Evolutionary conservation across 2,113 vertebrate genomes (phyloP).

Genomic region (Oncorhynchus tshawytscha): DNA sequence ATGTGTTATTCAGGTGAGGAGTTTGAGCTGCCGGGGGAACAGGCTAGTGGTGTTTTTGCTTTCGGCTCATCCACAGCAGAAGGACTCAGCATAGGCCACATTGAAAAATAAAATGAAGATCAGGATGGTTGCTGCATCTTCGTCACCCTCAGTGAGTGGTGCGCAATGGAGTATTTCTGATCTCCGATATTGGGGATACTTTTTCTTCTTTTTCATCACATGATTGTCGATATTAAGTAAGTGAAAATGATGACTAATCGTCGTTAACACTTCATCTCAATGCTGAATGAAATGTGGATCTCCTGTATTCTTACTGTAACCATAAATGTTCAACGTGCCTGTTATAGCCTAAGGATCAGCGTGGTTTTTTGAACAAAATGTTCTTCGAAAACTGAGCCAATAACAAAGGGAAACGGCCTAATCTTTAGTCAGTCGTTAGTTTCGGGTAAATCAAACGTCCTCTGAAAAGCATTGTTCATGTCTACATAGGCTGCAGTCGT

Average conservation of each 20-base stretch:
- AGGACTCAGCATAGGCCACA: constrained; percentile 39
- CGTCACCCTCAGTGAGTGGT: constrained; percentile 17
- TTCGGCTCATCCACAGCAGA: constrained; percentile 43
- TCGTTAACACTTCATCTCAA: background rate
- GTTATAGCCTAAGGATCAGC: background rate
- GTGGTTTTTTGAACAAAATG: background rate
- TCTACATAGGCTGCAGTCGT: background rate
- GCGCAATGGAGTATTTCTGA: constrained; percentile 36
- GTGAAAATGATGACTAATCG: constrained; percentile 24
- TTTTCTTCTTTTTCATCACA: constrained; percentile 40
- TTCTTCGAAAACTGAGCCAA: background rate
- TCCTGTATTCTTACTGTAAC: background rate
- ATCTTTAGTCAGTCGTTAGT: constrained; percentile 36
- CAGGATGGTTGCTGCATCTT: constrained; percentile 39
- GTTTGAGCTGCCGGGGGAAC: constrained; percentile 50
- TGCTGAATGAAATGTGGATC: background rate
- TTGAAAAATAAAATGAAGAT: constrained; percentile 50
- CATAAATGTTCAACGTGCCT: constrained; percentile 9
- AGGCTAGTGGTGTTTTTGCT: constrained; percentile 47
- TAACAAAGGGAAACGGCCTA: background rate
- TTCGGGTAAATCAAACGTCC: constrained; percentile 53
- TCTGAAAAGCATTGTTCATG: constrained; percentile 44
- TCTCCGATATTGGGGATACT: constrained; percentile 38
- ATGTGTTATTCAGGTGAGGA: constrained; percentile 71
- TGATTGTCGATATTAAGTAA: constrained; percentile 50